phyloP scores from a whole-genome alignment of 2,113 vertebrate species.

The Lanius collurio region DNA sequence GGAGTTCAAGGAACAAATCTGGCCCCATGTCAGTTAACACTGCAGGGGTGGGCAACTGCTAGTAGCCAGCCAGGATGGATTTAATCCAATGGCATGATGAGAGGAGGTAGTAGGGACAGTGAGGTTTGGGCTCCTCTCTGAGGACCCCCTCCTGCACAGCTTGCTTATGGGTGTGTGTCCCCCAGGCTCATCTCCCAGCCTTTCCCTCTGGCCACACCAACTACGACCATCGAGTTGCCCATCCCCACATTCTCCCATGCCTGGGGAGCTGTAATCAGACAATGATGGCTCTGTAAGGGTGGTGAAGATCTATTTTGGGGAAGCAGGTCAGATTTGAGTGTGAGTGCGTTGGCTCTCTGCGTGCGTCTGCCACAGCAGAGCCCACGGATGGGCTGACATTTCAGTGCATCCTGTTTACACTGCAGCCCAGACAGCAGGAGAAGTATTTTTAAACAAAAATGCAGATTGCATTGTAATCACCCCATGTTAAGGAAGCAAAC shows the following conservation, averaged over 20 bases:
- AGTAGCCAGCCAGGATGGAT: background rate
- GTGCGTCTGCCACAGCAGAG: background rate
- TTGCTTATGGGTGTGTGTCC: background rate
- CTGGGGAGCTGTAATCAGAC: background rate
- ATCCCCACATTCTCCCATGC: fast-evolving
- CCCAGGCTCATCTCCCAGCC: background rate
- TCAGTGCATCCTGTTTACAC: slow-evolving; percentile 53
- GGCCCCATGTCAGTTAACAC: background rate
- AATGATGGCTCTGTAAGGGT: background rate
- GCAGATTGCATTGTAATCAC: background rate
- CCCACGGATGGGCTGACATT: slow-evolving; percentile 2
- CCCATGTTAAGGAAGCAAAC: background rate
- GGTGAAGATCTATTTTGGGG: background rate
- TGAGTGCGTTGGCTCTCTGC: background rate
- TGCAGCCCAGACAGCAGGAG: background rate
- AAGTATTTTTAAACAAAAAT: slow-evolving; percentile 46
- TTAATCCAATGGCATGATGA: background rate
- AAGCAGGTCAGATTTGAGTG: background rate
- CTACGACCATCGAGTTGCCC: fast-evolving
- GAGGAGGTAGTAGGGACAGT: background rate
- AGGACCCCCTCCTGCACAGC: background rate
- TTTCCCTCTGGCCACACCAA: background rate
- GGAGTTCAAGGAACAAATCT: background rate
- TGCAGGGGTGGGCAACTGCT: background rate
- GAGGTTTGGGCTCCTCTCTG: background rate